These are phyloP conservation scores for Prosapia bicincta DNA, from an alignment of 2,888 invertebrate species.

Conservation along the genomic window DNA sequence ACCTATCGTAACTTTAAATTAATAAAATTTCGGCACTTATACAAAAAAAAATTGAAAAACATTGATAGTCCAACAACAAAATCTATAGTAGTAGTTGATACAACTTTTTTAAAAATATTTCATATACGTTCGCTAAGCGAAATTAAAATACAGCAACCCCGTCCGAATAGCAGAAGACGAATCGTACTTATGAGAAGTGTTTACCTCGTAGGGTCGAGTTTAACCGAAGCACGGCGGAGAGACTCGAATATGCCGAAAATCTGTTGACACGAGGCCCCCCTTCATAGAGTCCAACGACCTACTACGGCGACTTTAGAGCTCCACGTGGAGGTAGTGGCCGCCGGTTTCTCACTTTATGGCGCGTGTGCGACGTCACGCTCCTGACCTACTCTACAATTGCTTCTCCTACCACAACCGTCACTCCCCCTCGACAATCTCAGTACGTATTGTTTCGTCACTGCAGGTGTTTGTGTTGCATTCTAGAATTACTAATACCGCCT, in stretches of 20 bases:
- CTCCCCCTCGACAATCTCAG: too few species aligned
- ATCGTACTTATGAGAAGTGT: conserved; percentile 36
- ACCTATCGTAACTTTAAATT: background rate
- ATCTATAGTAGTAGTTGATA: too few species aligned
- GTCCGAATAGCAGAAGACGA: conserved; percentile 25
- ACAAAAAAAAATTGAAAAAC: background rate
- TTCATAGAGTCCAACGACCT: conserved; percentile 39
- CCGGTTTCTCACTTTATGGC: conserved; percentile 37
- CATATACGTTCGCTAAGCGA: too few species aligned
- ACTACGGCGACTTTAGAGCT: conserved; percentile 34
- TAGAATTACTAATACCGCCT: too few species aligned
- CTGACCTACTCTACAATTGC: conserved; percentile 13
- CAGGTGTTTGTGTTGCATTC: too few species aligned
- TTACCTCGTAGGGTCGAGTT: conserved; percentile 39
- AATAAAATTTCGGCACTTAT: too few species aligned
- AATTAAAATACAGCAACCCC: conserved; percentile 13
- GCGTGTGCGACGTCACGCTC: conserved; percentile 12
- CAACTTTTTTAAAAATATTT: too few species aligned
- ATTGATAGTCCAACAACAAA: too few species aligned
- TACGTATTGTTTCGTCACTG: too few species aligned
- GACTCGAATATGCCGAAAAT: conserved; percentile 40
- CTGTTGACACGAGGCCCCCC: conserved; percentile 38
- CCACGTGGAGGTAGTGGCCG: conserved; percentile 43
- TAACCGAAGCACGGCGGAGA: conserved; percentile 39
- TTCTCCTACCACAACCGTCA: too few species aligned